phyloP scores from a whole-genome alignment of 2,888 invertebrate species.

The Candidula unifasciata region DNA sequence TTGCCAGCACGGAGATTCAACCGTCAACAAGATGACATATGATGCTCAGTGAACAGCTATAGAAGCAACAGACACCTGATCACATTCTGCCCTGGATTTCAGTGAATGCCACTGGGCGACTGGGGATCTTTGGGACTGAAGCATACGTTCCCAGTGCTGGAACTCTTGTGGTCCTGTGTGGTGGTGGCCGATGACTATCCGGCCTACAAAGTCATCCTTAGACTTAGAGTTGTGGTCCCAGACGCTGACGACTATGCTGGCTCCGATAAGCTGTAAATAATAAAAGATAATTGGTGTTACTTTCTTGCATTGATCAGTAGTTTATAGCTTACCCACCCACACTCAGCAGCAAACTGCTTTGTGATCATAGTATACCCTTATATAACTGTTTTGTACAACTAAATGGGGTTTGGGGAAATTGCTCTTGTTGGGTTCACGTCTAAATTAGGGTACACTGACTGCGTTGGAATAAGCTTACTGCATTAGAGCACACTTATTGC shows the following conservation, averaged over 20 bases:
- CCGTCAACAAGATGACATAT: not conserved
- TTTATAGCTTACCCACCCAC: no score
- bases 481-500: no score
- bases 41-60: slow-evolving; percentile 68
- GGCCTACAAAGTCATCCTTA: slow-evolving; percentile 78
- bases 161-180: slow-evolving; percentile 77
- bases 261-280: slow-evolving; percentile 70
- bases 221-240: slow-evolving; percentile 79
- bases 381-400: no score
- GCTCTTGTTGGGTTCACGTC: no score
- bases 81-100: slow-evolving; percentile 76
- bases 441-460: no score
- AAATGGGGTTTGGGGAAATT: no score
- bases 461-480: no score
- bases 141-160: slow-evolving; percentile 79
- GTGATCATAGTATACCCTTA: no score
- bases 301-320: no score
- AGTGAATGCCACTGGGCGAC: slow-evolving; percentile 79
- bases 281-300: not conserved
- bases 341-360: no score
- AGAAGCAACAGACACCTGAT: slow-evolving; percentile 74
- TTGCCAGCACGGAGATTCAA: not conserved
- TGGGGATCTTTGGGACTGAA: slow-evolving; percentile 77
- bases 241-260: slow-evolving; percentile 77
- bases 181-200: slow-evolving; percentile 78